A percentile compares a stretch with the other conserved stretches of the same genome.
phyloP scores from a whole-genome alignment of 2,797 vertebrate species.

The Euthynnus affinis region DNA sequence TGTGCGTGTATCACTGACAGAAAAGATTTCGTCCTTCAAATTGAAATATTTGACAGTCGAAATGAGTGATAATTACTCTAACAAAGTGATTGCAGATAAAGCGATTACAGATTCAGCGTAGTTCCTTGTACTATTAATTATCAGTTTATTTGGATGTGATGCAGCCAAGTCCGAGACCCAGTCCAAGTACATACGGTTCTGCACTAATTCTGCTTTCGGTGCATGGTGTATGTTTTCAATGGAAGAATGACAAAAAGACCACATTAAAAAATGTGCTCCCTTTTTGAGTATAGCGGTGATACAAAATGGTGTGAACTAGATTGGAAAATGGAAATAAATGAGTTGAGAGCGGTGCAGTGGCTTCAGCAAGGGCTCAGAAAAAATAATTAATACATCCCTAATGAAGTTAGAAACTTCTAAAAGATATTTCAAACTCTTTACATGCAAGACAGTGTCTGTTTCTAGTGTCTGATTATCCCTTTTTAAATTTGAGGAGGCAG shows the following conservation, averaged over 20 bases:
- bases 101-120: conserved; percentile 15
- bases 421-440: background rate
- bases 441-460: background rate
- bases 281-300: background rate
- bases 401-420: background rate
- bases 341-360: too few relatives aligned
- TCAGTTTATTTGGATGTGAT: conserved; percentile 53
- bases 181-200: conserved; percentile 4
- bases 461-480: background rate
- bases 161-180: conserved; percentile 32
- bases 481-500: background rate
- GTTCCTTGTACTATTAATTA: conserved; percentile 23
- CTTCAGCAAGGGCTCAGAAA: background rate
- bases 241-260: conserved; percentile 25
- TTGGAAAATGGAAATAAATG: too few relatives aligned
- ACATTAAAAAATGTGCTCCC: background rate
- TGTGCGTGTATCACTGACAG: conserved; percentile 14
- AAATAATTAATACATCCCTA: background rate
- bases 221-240: conserved; percentile 18
- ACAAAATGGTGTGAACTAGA: too few relatives aligned
- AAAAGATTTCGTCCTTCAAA: background rate
- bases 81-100: conserved; percentile 53
- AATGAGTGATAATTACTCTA: conserved; percentile 49
- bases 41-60: conserved; percentile 51
- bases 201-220: conserved; percentile 8